Percentiles rank a stretch among this genome's conserved stretches.
phyloP scores from a whole-genome alignment of 1,140 invertebrate genomes.

The Drosophila santomea region DNA sequence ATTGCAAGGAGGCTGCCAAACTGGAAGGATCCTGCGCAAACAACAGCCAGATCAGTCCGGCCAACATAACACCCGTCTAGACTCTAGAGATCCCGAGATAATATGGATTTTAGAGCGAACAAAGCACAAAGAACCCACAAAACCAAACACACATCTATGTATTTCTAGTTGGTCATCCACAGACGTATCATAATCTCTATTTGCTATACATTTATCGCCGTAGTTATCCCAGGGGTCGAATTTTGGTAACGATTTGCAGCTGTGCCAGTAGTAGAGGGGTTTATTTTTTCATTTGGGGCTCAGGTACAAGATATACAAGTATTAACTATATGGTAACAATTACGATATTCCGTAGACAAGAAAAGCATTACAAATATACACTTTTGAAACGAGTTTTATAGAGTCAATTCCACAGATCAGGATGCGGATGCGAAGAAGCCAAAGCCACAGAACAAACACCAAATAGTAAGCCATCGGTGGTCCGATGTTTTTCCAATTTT shows the following conservation, averaged over 20 bases:
- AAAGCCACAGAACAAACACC: slow-evolving; percentile 8
- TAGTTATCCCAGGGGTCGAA: slow-evolving; percentile 39
- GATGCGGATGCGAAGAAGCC: background rate
- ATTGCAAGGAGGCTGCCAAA: slow-evolving; percentile 66
- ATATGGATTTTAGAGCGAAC: background rate
- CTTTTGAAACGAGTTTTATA: slow-evolving; percentile 68
- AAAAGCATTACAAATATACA: slow-evolving; percentile 50
- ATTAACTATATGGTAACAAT: slow-evolving; percentile 45
- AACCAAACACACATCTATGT: slow-evolving; percentile 23
- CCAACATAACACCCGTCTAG: slow-evolving; percentile 71
- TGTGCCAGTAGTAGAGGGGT: slow-evolving; percentile 42
- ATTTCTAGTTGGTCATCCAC: slow-evolving; percentile 46
- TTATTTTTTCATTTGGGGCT: slow-evolving; percentile 50
- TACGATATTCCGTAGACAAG: slow-evolving; percentile 8
- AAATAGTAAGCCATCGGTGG: slow-evolving; percentile 15
- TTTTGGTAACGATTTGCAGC: slow-evolving; percentile 55
- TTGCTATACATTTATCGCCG: slow-evolving; percentile 49
- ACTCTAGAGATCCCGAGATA: slow-evolving; percentile 44
- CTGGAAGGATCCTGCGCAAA: slow-evolving; percentile 46
- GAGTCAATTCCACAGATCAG: slow-evolving; percentile 54
- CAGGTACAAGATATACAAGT: slow-evolving; percentile 67
- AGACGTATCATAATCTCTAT: slow-evolving; percentile 46
- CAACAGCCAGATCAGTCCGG: slow-evolving; percentile 36
- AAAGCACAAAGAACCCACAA: slow-evolving; percentile 26
- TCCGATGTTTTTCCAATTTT: slow-evolving; percentile 24